Evolutionary conservation across 2,113 vertebrate species (phyloP), one percentile per base, ranked within the genome.

Genomic region (Megaleporinus macrocephalus): DNA sequence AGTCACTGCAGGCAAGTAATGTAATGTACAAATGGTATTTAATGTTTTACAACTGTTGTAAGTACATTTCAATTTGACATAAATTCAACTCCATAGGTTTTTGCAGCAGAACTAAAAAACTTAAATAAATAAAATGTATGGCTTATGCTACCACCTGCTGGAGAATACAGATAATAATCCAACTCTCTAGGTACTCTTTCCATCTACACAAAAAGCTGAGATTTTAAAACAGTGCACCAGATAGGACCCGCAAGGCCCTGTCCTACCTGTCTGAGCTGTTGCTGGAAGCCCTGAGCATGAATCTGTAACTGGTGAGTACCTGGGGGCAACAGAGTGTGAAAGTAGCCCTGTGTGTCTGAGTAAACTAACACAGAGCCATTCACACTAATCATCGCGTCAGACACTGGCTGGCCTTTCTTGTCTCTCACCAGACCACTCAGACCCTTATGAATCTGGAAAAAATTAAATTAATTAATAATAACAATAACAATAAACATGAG

Each of bases 341-440:
- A 99, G 88, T 96, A 96, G 12, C 97, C 98, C 0, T 95, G 96
- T 59, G 95, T 93, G 81, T 91, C 90, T 2, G 95, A 95, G 53
- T 82, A 93, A 1, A 97, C 91, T 33, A 88, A 96, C 80, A 96
- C 87, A 5, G 95, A 93, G 41, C 95, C 95, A 14, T 97, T 96
- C 78, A 99, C 85, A 13, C 96, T 91, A 77, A 99, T 94, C 76
- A 94, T 87, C 3, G 96, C 97, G 74, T 95, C 97, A 51, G 93
- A 90, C 66, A 99, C 93, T 0, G 97, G 93, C 82, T 95, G 97
- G 80, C 98, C 96, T 55, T 91, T 95, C 85, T 91, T 95, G 86
- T 98, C 97, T 85, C 92, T 95, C 82, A 98, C 97, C 78, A 96
- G 86, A 0, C 97, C 97, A 62, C 94, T 95, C 73, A 99, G 93